These are phyloP conservation scores for Oceanodroma leucorhoa DNA, from an alignment of 2,797 vertebrate species.

Conservation along the genomic window DNA sequence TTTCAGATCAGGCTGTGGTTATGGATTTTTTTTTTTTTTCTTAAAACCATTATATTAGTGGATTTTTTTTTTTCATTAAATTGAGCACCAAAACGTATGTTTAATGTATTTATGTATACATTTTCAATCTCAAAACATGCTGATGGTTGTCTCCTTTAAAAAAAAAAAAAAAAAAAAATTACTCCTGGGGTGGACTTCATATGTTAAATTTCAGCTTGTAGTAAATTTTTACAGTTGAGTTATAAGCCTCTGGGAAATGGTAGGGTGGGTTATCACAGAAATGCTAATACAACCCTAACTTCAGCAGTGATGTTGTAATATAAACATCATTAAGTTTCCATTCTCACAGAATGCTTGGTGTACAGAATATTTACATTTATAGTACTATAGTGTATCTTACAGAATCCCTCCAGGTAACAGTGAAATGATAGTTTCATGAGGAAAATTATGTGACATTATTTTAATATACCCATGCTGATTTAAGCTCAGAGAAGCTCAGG, in stretches of 20 bases:
- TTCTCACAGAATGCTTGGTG: constrained; percentile 52
- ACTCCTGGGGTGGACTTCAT: neutral
- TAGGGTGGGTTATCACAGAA: constrained; percentile 46
- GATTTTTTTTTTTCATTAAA: neutral
- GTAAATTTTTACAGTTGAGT: constrained; percentile 36
- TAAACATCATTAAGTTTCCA: constrained; percentile 61
- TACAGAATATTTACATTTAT: constrained; percentile 72
- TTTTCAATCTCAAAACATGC: neutral
- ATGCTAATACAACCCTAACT: constrained; percentile 48
- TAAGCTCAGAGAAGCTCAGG: constrained; percentile 42
- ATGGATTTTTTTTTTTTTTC: neutral
- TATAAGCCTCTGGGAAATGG: constrained; percentile 51
- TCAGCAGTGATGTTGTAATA: constrained; percentile 56
- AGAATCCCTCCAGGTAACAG: constrained; percentile 65
- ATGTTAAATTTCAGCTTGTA: constrained; percentile 7
- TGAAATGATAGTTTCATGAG: constrained; percentile 53
- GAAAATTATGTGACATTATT: constrained; percentile 70
- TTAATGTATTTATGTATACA: neutral
- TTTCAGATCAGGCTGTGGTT: neutral
- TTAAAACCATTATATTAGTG: neutral
- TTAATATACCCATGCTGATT: constrained; percentile 59
- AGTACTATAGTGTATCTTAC: constrained; percentile 48
- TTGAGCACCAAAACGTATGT: neutral
- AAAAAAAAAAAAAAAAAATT: neutral
- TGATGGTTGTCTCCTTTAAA: neutral